Evolutionary conservation across 1,140 invertebrate species (phyloP), one percentile per base, ranked within the genome.

Genomic region (Arctopsyche grandis): DNA sequence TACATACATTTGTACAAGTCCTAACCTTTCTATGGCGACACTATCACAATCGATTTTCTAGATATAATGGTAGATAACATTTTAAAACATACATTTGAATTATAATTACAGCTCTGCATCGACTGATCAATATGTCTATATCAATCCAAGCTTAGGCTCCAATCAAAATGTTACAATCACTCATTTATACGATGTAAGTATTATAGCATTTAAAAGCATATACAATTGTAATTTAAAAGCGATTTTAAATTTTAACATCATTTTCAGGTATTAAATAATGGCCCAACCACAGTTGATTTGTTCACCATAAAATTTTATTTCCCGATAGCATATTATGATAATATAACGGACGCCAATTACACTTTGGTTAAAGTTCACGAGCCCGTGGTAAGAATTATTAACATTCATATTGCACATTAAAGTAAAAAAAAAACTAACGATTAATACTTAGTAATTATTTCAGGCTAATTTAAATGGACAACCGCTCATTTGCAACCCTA

Each of bases 261-360:
- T 75, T 75, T 75, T 56, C 56, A 76, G 74, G 63, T 76, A 43
- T 63, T 63, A 63, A 76, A 76, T 29, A 24, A 63, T 19, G 74
- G 74, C 10, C 58, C 52, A 5, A 43, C 74, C 14, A 16, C 52
- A 38, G 9, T 66, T 14, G 38, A 76, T n/a, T n/a, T 21, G 0
- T 29, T 76, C 16, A 29, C 46, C 3, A 24, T 76, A 5, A 43
- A 19, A 26, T 66, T 76, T 44, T 76, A 56, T 76, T 9, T 76
- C 14, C 74, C 74, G 14, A n/a, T 76, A 16, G 4, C 12, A 43
- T 76, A 16, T 21, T 63, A 56, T 10, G 74, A 76, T 44, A 63
- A 29, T 21, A 1, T 7, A n/a, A 76, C 26, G 12, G 21, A 76
- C 16, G 48, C 12, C 4, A 26, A 74, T 21, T 29, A 26, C 21